Percentiles rank a stretch among this genome's conserved stretches.
Evolutionary conservation across 2,113 vertebrate species (phyloP).

Genomic region (Lophochroa leadbeateri): DNA sequence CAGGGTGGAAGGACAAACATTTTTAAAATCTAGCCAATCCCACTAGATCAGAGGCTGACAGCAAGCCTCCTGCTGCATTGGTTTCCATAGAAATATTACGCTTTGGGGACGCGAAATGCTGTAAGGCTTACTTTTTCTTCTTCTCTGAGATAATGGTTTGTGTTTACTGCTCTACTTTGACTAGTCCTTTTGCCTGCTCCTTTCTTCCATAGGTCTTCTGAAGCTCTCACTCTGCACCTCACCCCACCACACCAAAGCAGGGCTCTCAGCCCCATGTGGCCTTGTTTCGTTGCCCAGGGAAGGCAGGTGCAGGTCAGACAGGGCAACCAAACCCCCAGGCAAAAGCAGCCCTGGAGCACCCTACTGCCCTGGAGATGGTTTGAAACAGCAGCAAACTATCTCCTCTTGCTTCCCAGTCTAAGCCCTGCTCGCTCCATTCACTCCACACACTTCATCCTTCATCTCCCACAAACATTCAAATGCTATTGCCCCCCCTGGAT

Average conservation of each 20-base stretch:
- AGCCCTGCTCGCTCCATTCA: not conserved
- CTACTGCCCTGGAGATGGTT: not conserved
- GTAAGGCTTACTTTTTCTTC: conserved; percentile 11
- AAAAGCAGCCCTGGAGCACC: not conserved
- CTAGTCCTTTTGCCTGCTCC: not conserved
- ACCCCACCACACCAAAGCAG: accelerated
- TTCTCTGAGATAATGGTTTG: conserved; percentile 10
- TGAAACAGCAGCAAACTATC: not conserved
- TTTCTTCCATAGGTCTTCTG: not conserved
- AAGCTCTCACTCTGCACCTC: not conserved
- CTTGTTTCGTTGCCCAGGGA: accelerated
- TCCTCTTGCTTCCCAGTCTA: not conserved
- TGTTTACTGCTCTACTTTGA: not conserved
- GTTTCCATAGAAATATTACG: conserved; percentile 64
- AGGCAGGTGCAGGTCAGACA: not conserved
- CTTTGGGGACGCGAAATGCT: conserved; percentile 37
- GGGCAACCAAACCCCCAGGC: not conserved
- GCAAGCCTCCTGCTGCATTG: not conserved
- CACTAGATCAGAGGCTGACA: conserved; percentile 35
- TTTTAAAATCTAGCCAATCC: conserved; percentile 12
- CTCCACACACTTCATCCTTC: not conserved
- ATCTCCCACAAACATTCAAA: not conserved
- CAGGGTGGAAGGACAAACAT: conserved; percentile 6
- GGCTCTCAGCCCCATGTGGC: not conserved
- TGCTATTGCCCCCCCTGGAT: accelerated